phyloP scores from a whole-genome alignment of 2,113 vertebrate genomes.

The Ciconia stormi region DNA sequence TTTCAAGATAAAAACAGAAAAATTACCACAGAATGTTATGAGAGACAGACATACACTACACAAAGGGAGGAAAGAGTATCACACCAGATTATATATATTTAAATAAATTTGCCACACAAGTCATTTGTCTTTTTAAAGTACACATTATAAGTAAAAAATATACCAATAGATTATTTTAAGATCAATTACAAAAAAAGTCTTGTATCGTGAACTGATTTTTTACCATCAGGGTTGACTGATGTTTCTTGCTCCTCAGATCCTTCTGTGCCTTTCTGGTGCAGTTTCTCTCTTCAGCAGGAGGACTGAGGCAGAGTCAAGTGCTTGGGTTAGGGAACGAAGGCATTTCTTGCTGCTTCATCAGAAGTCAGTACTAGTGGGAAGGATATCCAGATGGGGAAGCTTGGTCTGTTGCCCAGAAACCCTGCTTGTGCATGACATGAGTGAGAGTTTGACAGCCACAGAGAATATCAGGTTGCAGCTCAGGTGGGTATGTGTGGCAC shows the following conservation, averaged over 20 bases:
- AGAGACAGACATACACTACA: neutral
- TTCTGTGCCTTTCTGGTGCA: neutral
- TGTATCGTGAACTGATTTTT: neutral
- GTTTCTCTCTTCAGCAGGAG: neutral
- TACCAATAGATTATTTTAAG: neutral
- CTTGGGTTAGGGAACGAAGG: neutral
- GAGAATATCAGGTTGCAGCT: neutral
- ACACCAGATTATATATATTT: neutral
- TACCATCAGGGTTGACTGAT: neutral
- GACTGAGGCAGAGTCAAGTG: neutral
- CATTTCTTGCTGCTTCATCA: neutral
- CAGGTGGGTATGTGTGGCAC: neutral
- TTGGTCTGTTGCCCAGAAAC: slow-evolving; percentile 29
- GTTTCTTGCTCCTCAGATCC: neutral
- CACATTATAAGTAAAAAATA: neutral
- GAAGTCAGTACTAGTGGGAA: neutral
- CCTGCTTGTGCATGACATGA: neutral
- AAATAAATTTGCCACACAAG: neutral
- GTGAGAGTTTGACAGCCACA: neutral
- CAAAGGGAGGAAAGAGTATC: neutral
- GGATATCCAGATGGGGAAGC: slow-evolving; percentile 18
- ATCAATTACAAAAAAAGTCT: neutral
- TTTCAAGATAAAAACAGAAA: neutral
- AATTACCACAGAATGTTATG: neutral
- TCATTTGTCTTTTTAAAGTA: neutral